Evolutionary conservation across 2,113 vertebrate genomes (phyloP).

Genomic region (Erythrolamprus reginae): DNA sequence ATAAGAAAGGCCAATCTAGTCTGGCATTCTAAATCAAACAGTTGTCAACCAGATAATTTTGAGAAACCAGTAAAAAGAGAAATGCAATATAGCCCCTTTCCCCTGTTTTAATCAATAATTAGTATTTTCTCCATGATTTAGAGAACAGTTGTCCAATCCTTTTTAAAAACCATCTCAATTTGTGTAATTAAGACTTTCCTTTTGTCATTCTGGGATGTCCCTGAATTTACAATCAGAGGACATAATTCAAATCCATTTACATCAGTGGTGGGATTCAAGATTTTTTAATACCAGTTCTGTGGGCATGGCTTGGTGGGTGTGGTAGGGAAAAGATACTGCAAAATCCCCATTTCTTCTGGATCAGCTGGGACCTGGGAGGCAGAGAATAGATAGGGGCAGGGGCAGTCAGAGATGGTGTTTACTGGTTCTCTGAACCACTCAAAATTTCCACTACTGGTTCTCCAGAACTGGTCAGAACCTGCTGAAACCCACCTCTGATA

Average conservation of each 20-base stretch:
- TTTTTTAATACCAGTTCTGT: too few relatives aligned
- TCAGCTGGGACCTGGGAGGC: too few relatives aligned
- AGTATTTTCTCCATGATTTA: background rate
- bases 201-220: background rate
- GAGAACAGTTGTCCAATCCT: background rate
- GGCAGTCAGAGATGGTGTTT: too few relatives aligned
- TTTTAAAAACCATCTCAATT: background rate
- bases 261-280: too few relatives aligned
- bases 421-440: too few relatives aligned
- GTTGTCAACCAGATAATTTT: background rate
- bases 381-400: too few relatives aligned
- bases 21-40: background rate
- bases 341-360: too few relatives aligned
- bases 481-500: too few relatives aligned
- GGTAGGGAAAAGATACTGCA: too few relatives aligned
- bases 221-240: background rate
- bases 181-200: background rate
- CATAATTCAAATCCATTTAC: background rate
- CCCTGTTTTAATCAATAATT: background rate
- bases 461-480: too few relatives aligned
- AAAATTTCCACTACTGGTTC: too few relatives aligned
- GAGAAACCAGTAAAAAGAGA: background rate
- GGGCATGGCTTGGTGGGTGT: too few relatives aligned
- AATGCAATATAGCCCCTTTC: background rate
- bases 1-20: background rate